Conservation (phyloP, 2,113 vertebrate species). For the Electrona antarctica region DNA sequence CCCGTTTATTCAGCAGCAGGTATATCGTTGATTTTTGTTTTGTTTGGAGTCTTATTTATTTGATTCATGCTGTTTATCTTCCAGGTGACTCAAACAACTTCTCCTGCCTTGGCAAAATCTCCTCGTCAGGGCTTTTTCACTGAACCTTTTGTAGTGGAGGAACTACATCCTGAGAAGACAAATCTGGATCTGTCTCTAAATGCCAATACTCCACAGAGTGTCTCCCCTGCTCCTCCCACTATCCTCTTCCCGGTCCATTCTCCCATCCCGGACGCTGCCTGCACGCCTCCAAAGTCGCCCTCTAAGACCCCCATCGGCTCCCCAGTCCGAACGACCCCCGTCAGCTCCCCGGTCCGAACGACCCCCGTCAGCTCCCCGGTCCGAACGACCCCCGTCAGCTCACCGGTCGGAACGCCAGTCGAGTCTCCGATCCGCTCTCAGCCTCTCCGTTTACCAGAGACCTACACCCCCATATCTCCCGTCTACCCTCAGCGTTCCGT, state of each 20-base stretch:
- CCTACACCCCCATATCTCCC: constrained; percentile 68
- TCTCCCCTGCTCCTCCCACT: constrained; percentile 41
- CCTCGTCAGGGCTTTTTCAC: constrained; percentile 78
- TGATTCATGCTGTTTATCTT: constrained; percentile 21
- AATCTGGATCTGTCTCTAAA: constrained; percentile 43
- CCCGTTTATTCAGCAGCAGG: background rate
- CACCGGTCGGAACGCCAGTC: background rate
- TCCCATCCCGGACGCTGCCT: constrained; percentile 43
- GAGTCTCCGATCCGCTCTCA: constrained; percentile 83
- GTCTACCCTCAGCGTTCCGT: constrained; percentile 68
- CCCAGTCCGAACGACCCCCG: constrained; percentile 8
- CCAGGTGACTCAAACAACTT: constrained; percentile 50
- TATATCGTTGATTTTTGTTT: background rate
- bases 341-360: no score
- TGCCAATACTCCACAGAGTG: constrained; percentile 43
- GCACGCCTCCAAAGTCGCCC: constrained; percentile 37
- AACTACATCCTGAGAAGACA: constrained; percentile 54
- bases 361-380: no score
- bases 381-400: no score
- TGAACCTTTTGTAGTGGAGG: constrained; percentile 74
- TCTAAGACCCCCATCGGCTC: constrained; percentile 25
- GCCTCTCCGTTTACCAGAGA: constrained; percentile 81
- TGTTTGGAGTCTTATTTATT: background rate
- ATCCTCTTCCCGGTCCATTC: constrained; percentile 39
- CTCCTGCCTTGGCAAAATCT: constrained; percentile 60